Evolutionary conservation across 2,888 invertebrate species (phyloP), one percentile per base, ranked within the genome.

Genomic region (Marronus borbonicus): DNA sequence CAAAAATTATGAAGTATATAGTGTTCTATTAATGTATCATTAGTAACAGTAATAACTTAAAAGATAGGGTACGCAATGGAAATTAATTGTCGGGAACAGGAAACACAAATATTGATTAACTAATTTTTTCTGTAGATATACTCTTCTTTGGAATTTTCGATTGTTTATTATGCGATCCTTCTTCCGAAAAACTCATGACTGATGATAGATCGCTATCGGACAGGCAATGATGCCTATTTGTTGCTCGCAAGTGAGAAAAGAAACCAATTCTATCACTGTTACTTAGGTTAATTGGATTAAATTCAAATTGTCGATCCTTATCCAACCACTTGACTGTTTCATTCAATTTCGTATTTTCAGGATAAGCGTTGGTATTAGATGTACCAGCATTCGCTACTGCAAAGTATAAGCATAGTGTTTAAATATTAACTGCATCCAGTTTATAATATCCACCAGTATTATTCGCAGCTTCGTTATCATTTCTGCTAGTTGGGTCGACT

Each of bases 181-280:
- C 78, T 60, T 78, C 76, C 10, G 74, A 50, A 44, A 74, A 78
- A n/a, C 74, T 65, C 49, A 50, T 74, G 12, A 78, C 39, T 24
- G 78, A 76, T 28, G 76, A 68, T 14, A 78, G 39, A 70, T 76
- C 76, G 20, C 78, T 76, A 24, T 76, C 76, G 31, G 78, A 78
- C 14, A 78, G 52, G 20, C 76, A 78, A 55, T 78, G 78, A 20
- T 70, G 68, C 55, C 70, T 58, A 64, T 62, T 78, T 14, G 76
- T 39, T 24, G 31, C 36, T 20, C 66, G 60, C 14, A 76, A 31
- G 62, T 62, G 28, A 8, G 78, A 76, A 64, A 78, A 76, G n/a
- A 78, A 62, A 39, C 70, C 64, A 39, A 69, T 49, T 28, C 49
- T 60, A 10, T 74, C 72, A 24, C 20, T 74, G 17, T 28, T 60